These are phyloP conservation scores for Drosophila athabasca DNA, from an alignment of 1,140 invertebrate species.

Conservation along the genomic window DNA sequence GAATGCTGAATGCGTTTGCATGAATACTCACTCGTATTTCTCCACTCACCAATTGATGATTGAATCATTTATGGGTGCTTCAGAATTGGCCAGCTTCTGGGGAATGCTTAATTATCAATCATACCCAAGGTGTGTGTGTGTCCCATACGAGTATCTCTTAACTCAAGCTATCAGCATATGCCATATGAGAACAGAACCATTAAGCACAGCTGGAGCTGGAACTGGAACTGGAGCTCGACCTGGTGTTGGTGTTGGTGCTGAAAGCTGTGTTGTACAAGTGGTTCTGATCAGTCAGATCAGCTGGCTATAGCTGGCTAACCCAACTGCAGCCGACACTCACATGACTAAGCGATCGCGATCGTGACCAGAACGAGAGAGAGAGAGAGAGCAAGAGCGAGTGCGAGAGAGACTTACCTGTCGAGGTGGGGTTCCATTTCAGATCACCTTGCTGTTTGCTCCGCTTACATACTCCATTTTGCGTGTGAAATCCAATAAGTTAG, in stretches of 20 bases:
- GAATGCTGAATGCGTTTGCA: constrained; percentile 41
- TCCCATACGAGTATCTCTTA: no score
- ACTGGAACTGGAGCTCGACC: constrained; percentile 21
- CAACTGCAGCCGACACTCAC: constrained; percentile 29
- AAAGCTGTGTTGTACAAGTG: constrained; percentile 44
- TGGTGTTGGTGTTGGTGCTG: constrained; percentile 35
- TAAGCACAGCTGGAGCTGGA: constrained; percentile 61
- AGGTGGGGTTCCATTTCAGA: constrained; percentile 53
- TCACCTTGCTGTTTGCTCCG: constrained; percentile 55
- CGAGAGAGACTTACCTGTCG: neutral
- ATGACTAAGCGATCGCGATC: constrained; percentile 54
- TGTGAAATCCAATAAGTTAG: constrained; percentile 77
- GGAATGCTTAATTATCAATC: no score
- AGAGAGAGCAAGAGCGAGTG: constrained; percentile 8
- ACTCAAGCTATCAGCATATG: no score
- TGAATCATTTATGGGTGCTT: constrained; percentile 29
- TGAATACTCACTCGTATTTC: constrained; percentile 48
- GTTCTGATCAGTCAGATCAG: constrained; percentile 23
- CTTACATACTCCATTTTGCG: constrained; percentile 69
- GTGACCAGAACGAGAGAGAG: constrained; percentile 17
- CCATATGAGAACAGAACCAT: no score
- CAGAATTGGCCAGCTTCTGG: no score
- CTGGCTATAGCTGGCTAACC: neutral
- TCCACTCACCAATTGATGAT: neutral
- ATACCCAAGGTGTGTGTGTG: no score